These are phyloP conservation scores for Caenorhabditis virilis DNA, from an alignment of 2,888 invertebrate genomes.

Conservation along the genomic window DNA sequence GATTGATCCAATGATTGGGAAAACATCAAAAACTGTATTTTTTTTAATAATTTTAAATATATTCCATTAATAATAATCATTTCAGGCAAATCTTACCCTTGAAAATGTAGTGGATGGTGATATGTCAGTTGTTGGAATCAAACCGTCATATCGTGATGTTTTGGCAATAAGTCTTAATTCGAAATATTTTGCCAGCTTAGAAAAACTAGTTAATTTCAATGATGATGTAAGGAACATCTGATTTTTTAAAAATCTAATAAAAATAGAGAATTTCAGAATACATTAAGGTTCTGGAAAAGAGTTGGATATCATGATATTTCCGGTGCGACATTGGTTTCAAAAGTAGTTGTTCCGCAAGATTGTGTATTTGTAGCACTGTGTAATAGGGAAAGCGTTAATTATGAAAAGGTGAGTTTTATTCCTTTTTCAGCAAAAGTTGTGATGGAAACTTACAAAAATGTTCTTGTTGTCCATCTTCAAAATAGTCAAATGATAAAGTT, in stretches of 20 bases:
- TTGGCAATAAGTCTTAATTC: slow-evolving; percentile 8
- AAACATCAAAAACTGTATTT: not conserved
- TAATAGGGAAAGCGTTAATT: not conserved
- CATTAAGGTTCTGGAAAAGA: slow-evolving; percentile 43
- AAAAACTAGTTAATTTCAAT: slow-evolving; percentile 31
- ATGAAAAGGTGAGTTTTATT: slow-evolving; percentile 1
- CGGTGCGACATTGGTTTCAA: slow-evolving; percentile 6
- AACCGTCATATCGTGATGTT: slow-evolving; percentile 26
- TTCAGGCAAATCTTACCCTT: slow-evolving; percentile 32
- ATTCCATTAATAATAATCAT: not conserved
- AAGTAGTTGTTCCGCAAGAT: slow-evolving; percentile 19
- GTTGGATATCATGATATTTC: not conserved
- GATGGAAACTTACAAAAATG: not conserved
- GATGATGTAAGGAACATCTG: not conserved
- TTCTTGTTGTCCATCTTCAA: not conserved
- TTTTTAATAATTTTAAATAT: not conserved
- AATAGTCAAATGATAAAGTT: not conserved
- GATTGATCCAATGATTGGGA: slow-evolving; percentile 40
- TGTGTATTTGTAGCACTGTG: slow-evolving; percentile 24
- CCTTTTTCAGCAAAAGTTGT: no score
- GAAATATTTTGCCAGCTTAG: slow-evolving; percentile 21
- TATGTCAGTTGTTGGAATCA: slow-evolving; percentile 28
- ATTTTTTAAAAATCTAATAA: not conserved
- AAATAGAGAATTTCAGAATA: slow-evolving; percentile 17
- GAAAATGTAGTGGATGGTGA: slow-evolving; percentile 46